Base-by-base conservation (phyloP, 2,113 vertebrate species). In the Vidua macroura region DNA sequence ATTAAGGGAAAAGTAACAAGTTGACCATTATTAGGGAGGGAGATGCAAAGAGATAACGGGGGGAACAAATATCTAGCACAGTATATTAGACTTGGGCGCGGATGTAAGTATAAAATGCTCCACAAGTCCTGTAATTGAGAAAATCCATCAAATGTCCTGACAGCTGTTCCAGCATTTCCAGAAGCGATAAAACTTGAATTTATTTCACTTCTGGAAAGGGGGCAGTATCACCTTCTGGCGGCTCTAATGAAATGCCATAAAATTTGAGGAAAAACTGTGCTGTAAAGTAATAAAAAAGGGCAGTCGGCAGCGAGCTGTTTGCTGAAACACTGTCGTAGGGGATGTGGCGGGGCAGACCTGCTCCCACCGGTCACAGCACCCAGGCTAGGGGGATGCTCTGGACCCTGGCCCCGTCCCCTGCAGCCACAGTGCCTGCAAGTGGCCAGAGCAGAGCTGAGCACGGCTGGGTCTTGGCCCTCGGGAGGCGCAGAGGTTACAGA, bases 221-320 rank as follows among this genome's bases (percentile, higher is more conserved):
- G 98, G 97, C 98, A 98, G 98, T 98, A 98, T 98, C 98, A 98
- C 98, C 98, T 98, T 98, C 98, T 98, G 98, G 97, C 81, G 74
- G 97, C 97, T 98, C 98, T 98, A 98, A 98, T 98, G 98, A 98
- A 98, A 98, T 97, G 98, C 98, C 96, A 98, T 98, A 98, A 98
- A 98, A 98, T 97, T 97, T 48, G 92, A 98, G 98, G 97, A 98
- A 98, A 98, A 98, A 98, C 97, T 97, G 97, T 98, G 97, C 96
- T 97, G 98, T 97, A 96, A 98, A 98, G 98, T 97, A 97, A 98
- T 98, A 98, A 98, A 95, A 98, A 98, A 98, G 75, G 97, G 97
- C 96, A 97, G 97, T 97, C 51, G 6, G 96, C 96, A 97, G 94
- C 24, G 66, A 91, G 96, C 85, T 97, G 97, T 97, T 97, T 96